Evolutionary conservation across 2,888 invertebrate species (phyloP).

Genomic region (Drosophila aldrichi): DNA sequence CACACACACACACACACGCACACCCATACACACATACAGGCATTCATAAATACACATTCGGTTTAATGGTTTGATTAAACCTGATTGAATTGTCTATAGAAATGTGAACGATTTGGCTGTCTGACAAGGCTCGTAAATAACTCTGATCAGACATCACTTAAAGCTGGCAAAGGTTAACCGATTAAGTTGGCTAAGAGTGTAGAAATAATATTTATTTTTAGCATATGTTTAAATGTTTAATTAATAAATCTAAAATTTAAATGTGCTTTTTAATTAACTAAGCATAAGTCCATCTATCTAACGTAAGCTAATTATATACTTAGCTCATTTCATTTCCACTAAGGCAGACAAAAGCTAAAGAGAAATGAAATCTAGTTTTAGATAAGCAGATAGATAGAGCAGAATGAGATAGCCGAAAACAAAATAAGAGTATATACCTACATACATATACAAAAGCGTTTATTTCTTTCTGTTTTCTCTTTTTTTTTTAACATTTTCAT

Average conservation of each 20-base stretch:
- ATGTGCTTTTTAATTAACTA: not conserved
- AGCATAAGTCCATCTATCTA: too few species aligned
- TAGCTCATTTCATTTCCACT: slow-evolving; percentile 39
- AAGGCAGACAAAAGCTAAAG: slow-evolving; percentile 42
- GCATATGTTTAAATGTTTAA: too few species aligned
- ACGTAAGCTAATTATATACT: slow-evolving; percentile 5
- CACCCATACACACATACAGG: slow-evolving; percentile 11
- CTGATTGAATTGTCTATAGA: slow-evolving; percentile 72
- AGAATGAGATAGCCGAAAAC: slow-evolving; percentile 24
- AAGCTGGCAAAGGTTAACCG: slow-evolving; percentile 14
- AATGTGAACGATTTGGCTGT: slow-evolving; percentile 53
- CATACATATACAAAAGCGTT: slow-evolving; percentile 4
- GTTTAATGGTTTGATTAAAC: slow-evolving; percentile 77
- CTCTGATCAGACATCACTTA: slow-evolving; percentile 36
- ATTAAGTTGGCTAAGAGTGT: not conserved
- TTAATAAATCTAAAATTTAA: not conserved
- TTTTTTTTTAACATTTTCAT: slow-evolving; percentile 38
- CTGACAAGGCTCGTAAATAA: slow-evolving; percentile 55
- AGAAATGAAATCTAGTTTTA: slow-evolving; percentile 21
- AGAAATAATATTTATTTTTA: too few species aligned
- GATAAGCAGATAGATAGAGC: slow-evolving; percentile 3
- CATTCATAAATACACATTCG: slow-evolving; percentile 32
- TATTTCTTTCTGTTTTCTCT: slow-evolving; percentile 4
- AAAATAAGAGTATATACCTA: slow-evolving; percentile 8
- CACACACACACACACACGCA: slow-evolving; percentile 13